Base-by-base conservation (phyloP, 2,888 invertebrate species). In the Dione juno region DNA sequence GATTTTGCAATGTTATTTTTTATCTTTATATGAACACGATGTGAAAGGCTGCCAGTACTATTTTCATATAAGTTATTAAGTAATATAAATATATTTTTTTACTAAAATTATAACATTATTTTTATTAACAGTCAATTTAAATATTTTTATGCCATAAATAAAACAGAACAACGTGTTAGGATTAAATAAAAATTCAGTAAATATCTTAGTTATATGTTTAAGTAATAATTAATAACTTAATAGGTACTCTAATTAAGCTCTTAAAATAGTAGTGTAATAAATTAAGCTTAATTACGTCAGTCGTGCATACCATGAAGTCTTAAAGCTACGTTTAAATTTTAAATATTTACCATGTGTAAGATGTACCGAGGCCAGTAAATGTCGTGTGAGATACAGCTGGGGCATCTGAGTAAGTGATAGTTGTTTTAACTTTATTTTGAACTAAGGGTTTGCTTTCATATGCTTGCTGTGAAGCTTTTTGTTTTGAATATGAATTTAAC, bases 291-390 rank as follows among this genome's bases (percentile, higher is more conserved):
- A 78, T 75, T 73, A 74, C 82, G 84, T 85, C 85, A 86, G 84
- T 84, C 84, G 84, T 84, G 79, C 81, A 76, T 78, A 71, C 72
- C 77, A 77, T 72, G 66, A 66, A 61, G 61, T 74, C 41, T 67
- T 74, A 66, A 61, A 65, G 74, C 40, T 69, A 75, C 45, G 43
- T 73, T 74, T 75, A 14, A n/a, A 74, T 69, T 66, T 70, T 37
- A 58, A 71, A 78, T 70, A 77, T 80, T 80, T 84, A 88, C 84
- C 87, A 88, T 59, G 82, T 77, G 70, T 87, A 85, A 64, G 74
- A 82, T 13, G 80, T 72, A 64, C 83, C 83, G 54, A 82, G 72
- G 35, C 81, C 82, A 63, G 78, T 78, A 70, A 85, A 86, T 35
- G 82, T 81, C 71, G 82, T 81, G 70, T 85, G 87, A 40, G 84